phyloP scores from a whole-genome alignment of 2,113 vertebrate species.

The Sebastes schlegelii region DNA sequence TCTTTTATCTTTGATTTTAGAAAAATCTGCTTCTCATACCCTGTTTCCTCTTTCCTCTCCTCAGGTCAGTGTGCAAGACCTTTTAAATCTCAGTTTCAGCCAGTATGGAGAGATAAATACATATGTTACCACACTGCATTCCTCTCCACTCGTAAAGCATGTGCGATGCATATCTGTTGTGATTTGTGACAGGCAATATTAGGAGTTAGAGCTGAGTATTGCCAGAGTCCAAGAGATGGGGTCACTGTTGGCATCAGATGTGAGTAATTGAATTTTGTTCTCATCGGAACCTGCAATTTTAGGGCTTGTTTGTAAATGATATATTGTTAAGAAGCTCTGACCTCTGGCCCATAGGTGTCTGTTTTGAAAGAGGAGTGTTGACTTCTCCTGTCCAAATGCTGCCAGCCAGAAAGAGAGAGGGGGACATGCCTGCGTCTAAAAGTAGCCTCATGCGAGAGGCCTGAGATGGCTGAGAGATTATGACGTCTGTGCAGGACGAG shows the following conservation, averaged over 20 bases:
- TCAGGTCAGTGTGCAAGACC: background rate
- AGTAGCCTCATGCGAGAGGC: slow-evolving; percentile 39
- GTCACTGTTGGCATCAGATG: slow-evolving; percentile 16
- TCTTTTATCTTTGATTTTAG: background rate
- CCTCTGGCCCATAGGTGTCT: background rate
- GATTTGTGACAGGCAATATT: slow-evolving; percentile 30
- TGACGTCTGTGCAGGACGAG: slow-evolving; percentile 4
- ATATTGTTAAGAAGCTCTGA: background rate
- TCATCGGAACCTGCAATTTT: slow-evolving; percentile 14
- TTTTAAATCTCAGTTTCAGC: background rate
- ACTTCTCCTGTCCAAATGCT: slow-evolving; percentile 24
- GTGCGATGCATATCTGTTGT: background rate
- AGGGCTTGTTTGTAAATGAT: slow-evolving; percentile 6
- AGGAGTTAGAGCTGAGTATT: background rate
- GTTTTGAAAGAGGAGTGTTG: slow-evolving; percentile 37
- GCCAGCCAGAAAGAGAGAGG: slow-evolving; percentile 24
- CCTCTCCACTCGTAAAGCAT: slow-evolving; percentile 6
- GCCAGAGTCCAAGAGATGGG: slow-evolving; percentile 7
- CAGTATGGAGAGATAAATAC: slow-evolving; percentile 2
- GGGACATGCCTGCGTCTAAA: slow-evolving; percentile 54
- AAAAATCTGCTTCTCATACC: slow-evolving; percentile 13
- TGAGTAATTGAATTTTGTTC: slow-evolving; percentile 17
- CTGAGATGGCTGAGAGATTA: slow-evolving; percentile 48
- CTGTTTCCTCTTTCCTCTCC: background rate
- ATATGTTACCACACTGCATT: slow-evolving; percentile 16